Evolutionary conservation across 2,888 invertebrate genomes (phyloP).

Genomic region (Leptinotarsa tumamoca): DNA sequence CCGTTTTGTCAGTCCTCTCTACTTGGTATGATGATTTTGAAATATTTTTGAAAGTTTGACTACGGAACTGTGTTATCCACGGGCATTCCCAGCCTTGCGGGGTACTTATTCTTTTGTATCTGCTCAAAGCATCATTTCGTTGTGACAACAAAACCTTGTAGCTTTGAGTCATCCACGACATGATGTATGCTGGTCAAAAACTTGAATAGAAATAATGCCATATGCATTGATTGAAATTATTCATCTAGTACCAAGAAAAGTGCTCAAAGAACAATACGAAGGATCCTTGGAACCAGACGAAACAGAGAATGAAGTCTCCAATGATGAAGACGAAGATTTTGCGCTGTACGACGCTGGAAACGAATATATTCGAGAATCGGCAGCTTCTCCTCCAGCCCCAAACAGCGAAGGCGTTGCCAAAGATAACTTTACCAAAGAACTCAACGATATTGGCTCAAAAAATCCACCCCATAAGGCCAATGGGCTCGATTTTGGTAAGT

Average conservation of each 20-base stretch:
- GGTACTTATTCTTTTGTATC: too few relatives aligned
- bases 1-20: too few relatives aligned
- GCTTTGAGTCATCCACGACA: too few relatives aligned
- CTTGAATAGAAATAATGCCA: too few relatives aligned
- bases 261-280: conserved; percentile 85
- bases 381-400: conserved; percentile 71
- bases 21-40: too few relatives aligned
- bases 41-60: too few relatives aligned
- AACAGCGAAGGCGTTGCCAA: conserved; percentile 66
- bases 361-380: conserved; percentile 71
- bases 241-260: conserved; percentile 80
- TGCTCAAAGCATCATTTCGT: too few relatives aligned
- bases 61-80: too few relatives aligned
- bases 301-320: conserved; percentile 66
- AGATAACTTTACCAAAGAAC: conserved; percentile 62
- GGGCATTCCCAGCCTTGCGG: too few relatives aligned
- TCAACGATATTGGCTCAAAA: conserved; percentile 56
- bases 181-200: too few relatives aligned
- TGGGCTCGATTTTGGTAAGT: conserved; percentile 61
- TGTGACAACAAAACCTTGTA: too few relatives aligned
- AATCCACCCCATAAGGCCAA: conserved; percentile 59
- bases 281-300: conserved; percentile 84
- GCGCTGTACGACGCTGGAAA: conserved; percentile 68
- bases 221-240: too few relatives aligned
- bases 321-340: conserved; percentile 68